Evolutionary conservation across 2,888 invertebrate species (phyloP).

Genomic region (Eristalis intricaria): DNA sequence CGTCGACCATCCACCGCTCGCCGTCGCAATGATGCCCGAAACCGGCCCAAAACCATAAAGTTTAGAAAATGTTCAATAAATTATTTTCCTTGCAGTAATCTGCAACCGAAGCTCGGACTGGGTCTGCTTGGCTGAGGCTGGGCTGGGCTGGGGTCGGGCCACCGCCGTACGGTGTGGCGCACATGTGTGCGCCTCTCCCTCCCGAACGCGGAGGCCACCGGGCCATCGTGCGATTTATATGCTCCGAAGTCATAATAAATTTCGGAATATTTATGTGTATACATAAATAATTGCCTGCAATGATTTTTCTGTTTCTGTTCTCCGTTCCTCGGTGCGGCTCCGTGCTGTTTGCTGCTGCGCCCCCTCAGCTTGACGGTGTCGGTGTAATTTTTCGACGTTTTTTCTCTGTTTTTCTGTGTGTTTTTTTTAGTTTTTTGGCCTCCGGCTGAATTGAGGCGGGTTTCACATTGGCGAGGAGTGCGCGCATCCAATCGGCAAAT

Average conservation of each 20-base stretch:
- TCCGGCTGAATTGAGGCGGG: not conserved
- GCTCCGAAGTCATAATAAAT: slow-evolving; percentile 70
- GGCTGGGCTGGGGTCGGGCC: not conserved
- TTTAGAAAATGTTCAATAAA: slow-evolving; percentile 70
- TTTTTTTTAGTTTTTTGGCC: not conserved
- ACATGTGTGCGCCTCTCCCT: not conserved
- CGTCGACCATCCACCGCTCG: not conserved
- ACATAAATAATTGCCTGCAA: slow-evolving; percentile 70
- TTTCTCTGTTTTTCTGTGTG: not conserved
- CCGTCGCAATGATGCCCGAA: slow-evolving; percentile 19
- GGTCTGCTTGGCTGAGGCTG: not conserved
- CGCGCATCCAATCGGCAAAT: slow-evolving; percentile 67
- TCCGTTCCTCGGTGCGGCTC: not conserved
- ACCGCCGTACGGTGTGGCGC: too few relatives aligned
- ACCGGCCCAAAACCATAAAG: slow-evolving; percentile 64
- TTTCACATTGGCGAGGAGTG: slow-evolving; percentile 25
- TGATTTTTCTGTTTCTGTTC: slow-evolving; percentile 58
- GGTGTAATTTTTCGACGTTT: slow-evolving; percentile 53
- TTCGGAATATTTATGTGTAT: slow-evolving; percentile 70
- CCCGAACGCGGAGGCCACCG: slow-evolving; percentile 12
- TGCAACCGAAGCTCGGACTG: slow-evolving; percentile 49
- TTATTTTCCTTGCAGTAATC: slow-evolving; percentile 68
- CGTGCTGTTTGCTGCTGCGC: too few relatives aligned
- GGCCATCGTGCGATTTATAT: slow-evolving; percentile 60
- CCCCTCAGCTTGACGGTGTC: slow-evolving; percentile 6